Conservation (phyloP, 2,888 invertebrate species). For the Myopa testacea region DNA sequence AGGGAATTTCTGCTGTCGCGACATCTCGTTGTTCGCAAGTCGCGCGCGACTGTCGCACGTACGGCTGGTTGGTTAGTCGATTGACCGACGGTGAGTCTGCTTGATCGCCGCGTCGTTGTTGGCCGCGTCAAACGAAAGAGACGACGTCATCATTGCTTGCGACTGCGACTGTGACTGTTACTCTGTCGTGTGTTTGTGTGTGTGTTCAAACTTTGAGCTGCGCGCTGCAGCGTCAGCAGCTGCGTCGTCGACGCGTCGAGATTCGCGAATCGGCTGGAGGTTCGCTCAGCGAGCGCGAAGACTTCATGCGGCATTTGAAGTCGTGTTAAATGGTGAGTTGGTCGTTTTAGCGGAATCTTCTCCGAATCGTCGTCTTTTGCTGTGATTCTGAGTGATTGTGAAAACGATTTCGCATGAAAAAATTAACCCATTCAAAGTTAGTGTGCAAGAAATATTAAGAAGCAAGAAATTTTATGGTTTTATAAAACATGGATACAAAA, state of each 20-base stretch:
- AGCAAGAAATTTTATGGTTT: background rate
- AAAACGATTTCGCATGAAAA: slow-evolving; percentile 35
- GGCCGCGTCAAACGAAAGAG: background rate
- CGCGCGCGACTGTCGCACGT: slow-evolving; percentile 37
- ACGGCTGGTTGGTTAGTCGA: slow-evolving; percentile 41
- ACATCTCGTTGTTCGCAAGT: background rate
- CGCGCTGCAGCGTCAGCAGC: slow-evolving; percentile 38
- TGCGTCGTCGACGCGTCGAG: slow-evolving; percentile 31
- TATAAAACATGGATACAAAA: background rate
- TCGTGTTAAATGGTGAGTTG: slow-evolving; percentile 67
- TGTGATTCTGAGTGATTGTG: slow-evolving; percentile 18
- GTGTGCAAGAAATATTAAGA: background rate
- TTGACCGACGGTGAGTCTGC: slow-evolving; percentile 38
- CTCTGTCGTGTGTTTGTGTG: background rate
- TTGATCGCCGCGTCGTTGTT: slow-evolving; percentile 28
- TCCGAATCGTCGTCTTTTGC: slow-evolving; percentile 11
- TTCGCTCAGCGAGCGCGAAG: slow-evolving; percentile 56
- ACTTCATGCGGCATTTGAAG: slow-evolving; percentile 65
- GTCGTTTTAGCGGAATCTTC: slow-evolving; percentile 54
- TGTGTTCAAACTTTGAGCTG: background rate
- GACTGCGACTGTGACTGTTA: slow-evolving; percentile 24
- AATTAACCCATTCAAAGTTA: slow-evolving; percentile 30
- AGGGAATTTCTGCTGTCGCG: slow-evolving; percentile 1
- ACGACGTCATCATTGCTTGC: slow-evolving; percentile 1
- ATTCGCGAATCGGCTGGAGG: slow-evolving; percentile 50